phyloP scores from a whole-genome alignment of 2,888 invertebrate genomes.

The Mesochorus sp. region DNA sequence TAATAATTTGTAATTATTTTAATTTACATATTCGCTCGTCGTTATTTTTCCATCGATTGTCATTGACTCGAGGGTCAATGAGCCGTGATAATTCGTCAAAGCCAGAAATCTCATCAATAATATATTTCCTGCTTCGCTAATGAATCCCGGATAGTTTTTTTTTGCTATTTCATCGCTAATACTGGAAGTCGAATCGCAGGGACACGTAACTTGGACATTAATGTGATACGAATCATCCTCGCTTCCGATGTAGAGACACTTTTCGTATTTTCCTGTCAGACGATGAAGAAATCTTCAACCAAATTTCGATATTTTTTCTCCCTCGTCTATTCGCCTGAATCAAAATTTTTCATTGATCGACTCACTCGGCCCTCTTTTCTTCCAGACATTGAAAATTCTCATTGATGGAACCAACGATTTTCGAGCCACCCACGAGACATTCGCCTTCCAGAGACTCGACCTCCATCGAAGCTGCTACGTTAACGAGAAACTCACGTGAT shows the following conservation, averaged over 20 bases:
- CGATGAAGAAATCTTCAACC: conserved; percentile 82
- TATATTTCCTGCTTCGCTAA: conserved; percentile 86
- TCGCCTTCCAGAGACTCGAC: conserved; percentile 81
- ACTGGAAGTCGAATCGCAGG: conserved; percentile 80
- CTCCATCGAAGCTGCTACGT: conserved; percentile 85
- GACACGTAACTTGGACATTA: conserved; percentile 83
- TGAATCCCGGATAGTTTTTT: conserved; percentile 72
- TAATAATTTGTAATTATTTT: too few relatives aligned
- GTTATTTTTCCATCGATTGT: conserved; percentile 85
- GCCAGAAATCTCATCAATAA: conserved; percentile 85
- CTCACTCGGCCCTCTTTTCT: conserved; percentile 85
- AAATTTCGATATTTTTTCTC: background rate
- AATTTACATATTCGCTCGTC: conserved; percentile 85
- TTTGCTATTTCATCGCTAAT: conserved; percentile 82
- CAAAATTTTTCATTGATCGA: conserved; percentile 70
- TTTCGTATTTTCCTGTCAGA: conserved; percentile 82
- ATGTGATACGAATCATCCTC: conserved; percentile 84
- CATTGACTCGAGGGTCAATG: conserved; percentile 84
- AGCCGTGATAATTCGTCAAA: conserved; percentile 83
- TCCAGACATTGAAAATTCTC: conserved; percentile 86
- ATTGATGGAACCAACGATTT: conserved; percentile 85
- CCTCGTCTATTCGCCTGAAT: too few relatives aligned
- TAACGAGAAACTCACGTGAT: conserved; percentile 84
- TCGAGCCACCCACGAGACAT: conserved; percentile 84
- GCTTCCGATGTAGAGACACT: conserved; percentile 83